These are phyloP conservation scores for Eueides isabella DNA, from an alignment of 1,140 invertebrate genomes.

Conservation along the genomic window DNA sequence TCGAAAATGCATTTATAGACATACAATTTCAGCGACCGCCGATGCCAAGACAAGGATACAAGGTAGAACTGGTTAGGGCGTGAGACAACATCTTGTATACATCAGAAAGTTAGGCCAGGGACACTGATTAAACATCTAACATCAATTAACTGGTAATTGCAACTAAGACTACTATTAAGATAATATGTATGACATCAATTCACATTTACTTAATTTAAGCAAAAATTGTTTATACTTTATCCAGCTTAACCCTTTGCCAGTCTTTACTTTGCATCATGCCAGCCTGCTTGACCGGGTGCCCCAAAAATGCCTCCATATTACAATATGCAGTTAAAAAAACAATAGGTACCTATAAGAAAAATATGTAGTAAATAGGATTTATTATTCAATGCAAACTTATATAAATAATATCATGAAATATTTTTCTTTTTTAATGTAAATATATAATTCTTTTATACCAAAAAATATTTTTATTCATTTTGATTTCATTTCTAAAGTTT, in stretches of 20 bases:
- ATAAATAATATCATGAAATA: not conserved
- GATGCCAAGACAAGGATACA: not conserved
- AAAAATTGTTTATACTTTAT: not conserved
- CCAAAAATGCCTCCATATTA: not conserved
- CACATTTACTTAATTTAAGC: not conserved
- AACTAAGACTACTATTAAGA: too few relatives aligned
- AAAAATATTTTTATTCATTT: not conserved
- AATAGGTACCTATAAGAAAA: not conserved
- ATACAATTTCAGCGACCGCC: not conserved
- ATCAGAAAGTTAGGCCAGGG: not conserved
- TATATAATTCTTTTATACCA: not conserved
- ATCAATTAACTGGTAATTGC: not conserved
- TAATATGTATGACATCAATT: not conserved
- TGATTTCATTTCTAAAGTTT: constrained; percentile 1
- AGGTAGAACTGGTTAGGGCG: not conserved
- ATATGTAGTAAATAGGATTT: not conserved
- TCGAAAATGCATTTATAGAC: not conserved
- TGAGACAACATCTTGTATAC: not conserved
- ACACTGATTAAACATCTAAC: not conserved
- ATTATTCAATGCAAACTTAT: not conserved
- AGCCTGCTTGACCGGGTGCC: not conserved
- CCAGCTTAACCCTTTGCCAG: not conserved
- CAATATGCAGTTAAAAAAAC: not conserved
- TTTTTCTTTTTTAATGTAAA: not conserved
- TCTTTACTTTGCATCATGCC: not conserved